Base-by-base conservation (phyloP, 2,113 vertebrate genomes). In the Eolophus roseicapilla region DNA sequence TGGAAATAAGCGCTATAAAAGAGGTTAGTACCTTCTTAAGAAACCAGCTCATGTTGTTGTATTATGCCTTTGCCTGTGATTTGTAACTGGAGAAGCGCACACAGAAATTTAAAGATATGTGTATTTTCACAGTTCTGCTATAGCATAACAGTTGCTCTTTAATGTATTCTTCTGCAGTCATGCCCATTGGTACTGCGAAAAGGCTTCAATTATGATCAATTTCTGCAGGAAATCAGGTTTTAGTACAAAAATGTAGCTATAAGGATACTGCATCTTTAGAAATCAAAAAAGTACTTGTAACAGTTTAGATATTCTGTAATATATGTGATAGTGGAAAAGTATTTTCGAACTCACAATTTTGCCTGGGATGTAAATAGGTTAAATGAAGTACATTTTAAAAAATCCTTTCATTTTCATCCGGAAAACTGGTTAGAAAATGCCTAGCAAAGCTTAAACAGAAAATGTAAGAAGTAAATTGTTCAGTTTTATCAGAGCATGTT, bases 341-440 rank as follows among this genome's bases (percentile, higher is more conserved):
- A 98, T 98, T 98, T 99, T 99, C 98, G 98, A 96, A 98, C 96
- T 98, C 97, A 92, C 60, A 96, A 93, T 98, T 99, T 98, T 99
- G 98, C 98, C 33, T 91, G 98, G 97, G 97, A 96, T 99, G 98
- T 99, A 98, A 97, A 98, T 98, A 99, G 97, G 97, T 98, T 94
- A 95, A 95, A 97, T 93, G 35, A 98, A 96, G 44, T 95, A 92
- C 82, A 70, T 93, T 97, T 97, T 92, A 53, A 21, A 81, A 98
- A 98, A 97, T 97, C 97, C 98, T 98, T 98, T 98, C 85, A 97
- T 98, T 98, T 98, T 98, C 90, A 78, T 96, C 23, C 43, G 74
- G 94, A 97, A 96, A 91, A 85, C 52, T 83, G 76, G 86, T 94
- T 82, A 96, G 94, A 78, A 95, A 96, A 93, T 96, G 92, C 94